A percentile compares a stretch with the other conserved stretches of the same genome.
Evolutionary conservation across 1,140 invertebrate genomes (phyloP).

Genomic region (Luehdorfia chinensis): DNA sequence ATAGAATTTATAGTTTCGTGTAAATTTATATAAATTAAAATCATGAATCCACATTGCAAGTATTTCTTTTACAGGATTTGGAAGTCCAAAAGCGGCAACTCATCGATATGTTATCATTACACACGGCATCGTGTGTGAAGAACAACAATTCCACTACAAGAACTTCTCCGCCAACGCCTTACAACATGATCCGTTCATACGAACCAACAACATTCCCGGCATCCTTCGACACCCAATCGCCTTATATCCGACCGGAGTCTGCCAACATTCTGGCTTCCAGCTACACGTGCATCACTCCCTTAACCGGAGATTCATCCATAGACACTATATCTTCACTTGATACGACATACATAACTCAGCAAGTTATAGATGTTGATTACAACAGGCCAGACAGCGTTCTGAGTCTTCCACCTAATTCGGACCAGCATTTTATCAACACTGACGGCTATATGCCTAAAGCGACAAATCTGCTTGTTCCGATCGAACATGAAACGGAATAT

Average conservation of each 20-base stretch:
- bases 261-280: constrained; percentile 74
- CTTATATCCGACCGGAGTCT: constrained; percentile 73
- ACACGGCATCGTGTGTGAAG: constrained; percentile 83
- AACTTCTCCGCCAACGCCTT: constrained; percentile 49
- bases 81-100: constrained; percentile 85
- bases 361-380: constrained; percentile 53
- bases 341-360: constrained; percentile 51
- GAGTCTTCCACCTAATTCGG: constrained; percentile 54
- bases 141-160: constrained; percentile 68
- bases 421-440: constrained; percentile 50
- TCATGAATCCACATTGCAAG: too few species aligned
- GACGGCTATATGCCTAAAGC: constrained; percentile 66
- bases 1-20: too few species aligned
- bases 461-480: constrained; percentile 61
- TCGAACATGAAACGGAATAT: constrained; percentile 61
- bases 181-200: constrained; percentile 65
- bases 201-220: constrained; percentile 65
- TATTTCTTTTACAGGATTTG: constrained; percentile 83
- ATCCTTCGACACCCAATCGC: constrained; percentile 64
- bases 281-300: constrained; percentile 59
- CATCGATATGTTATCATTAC: constrained; percentile 85
- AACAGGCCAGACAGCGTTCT: constrained; percentile 66
- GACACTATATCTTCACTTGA: constrained; percentile 61
- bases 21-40: too few species aligned
- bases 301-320: constrained; percentile 60